phyloP scores from a whole-genome alignment of 2,113 vertebrate species.

The Leucosticte australis region DNA sequence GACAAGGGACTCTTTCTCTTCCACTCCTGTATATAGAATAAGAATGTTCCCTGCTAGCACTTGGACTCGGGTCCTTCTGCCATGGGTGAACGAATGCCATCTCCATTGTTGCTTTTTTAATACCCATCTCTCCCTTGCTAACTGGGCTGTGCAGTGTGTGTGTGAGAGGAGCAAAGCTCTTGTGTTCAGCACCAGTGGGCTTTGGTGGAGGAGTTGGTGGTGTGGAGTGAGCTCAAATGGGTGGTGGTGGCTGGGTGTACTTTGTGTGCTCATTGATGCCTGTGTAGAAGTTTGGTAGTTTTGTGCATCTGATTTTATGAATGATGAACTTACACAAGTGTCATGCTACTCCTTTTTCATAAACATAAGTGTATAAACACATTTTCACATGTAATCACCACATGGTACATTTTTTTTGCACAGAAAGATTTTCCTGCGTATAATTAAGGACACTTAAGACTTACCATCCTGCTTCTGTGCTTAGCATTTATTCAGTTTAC shows the following conservation, averaged over 20 bases:
- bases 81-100: conserved; percentile 63
- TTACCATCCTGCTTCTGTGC: neutral
- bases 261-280: neutral
- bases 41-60: conserved; percentile 62
- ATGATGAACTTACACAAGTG: neutral
- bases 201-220: neutral
- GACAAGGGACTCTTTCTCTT: conserved; percentile 64
- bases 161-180: neutral
- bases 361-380: neutral
- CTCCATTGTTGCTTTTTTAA: conserved; percentile 62
- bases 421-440: neutral
- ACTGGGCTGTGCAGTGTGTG: neutral
- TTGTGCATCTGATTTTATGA: neutral
- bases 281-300: neutral
- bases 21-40: conserved; percentile 75
- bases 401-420: neutral
- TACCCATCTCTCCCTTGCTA: conserved; percentile 33
- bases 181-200: neutral
- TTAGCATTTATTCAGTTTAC: neutral
- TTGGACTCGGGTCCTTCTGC: conserved; percentile 51
- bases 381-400: neutral
- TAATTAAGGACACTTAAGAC: neutral
- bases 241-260: neutral
- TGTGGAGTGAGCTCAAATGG: neutral
- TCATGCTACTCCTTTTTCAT: neutral